Percentiles rank a stretch among this genome's conserved stretches.
Evolutionary conservation across 2,113 vertebrate genomes (phyloP).

Genomic region (Oreotrochilus melanogaster): DNA sequence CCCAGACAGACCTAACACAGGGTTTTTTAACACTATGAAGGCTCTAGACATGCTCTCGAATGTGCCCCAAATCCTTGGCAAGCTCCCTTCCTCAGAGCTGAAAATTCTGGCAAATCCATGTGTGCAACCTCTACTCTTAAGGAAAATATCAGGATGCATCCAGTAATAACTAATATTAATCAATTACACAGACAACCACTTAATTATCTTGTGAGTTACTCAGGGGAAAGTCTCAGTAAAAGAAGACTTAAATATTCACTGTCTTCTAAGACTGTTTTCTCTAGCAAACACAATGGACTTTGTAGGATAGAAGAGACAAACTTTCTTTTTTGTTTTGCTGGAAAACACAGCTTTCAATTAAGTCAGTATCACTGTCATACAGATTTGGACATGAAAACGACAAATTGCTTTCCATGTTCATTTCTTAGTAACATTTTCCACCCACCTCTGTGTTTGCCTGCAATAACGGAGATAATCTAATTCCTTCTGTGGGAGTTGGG

Average conservation of each 20-base stretch:
- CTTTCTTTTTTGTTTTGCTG: constrained; percentile 17
- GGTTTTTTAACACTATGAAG: not conserved
- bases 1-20: not conserved
- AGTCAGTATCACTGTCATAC: not conserved
- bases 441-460: not conserved
- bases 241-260: not conserved
- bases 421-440: not conserved
- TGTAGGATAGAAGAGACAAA: not conserved
- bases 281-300: not conserved
- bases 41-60: not conserved
- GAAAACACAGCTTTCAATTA: constrained; percentile 36
- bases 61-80: not conserved
- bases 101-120: not conserved
- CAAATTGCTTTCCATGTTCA: constrained; percentile 43
- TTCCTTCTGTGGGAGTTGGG: not conserved
- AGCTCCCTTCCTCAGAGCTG: not conserved
- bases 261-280: not conserved
- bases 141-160: not conserved
- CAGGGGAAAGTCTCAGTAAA: not conserved
- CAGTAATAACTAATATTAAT: not conserved
- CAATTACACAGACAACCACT: not conserved
- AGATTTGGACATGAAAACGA: not conserved
- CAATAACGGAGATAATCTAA: not conserved
- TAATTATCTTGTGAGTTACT: not conserved
- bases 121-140: not conserved